Percentiles rank a stretch among this genome's conserved stretches.
These are phyloP conservation scores for Julus scandinavius DNA, from an alignment of 2,888 invertebrate genomes.

Conservation along the genomic window DNA sequence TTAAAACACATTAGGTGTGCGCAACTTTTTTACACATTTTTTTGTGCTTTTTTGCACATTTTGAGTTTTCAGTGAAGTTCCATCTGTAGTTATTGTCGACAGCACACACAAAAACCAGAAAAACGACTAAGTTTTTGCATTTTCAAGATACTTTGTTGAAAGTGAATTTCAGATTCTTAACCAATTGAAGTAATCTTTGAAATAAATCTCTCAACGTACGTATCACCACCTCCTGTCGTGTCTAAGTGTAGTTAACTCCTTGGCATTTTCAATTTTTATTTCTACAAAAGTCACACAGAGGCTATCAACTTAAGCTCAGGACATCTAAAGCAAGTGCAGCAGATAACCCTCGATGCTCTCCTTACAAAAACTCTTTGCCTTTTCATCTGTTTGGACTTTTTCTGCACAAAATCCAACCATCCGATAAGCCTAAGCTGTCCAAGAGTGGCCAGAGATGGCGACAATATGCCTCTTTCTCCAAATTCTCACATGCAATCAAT, in stretches of 20 bases:
- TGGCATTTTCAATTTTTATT: not conserved
- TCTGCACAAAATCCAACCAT: not conserved
- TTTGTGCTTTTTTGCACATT: too few species aligned
- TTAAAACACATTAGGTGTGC: too few species aligned
- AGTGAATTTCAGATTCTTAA: not conserved
- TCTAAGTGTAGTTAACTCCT: not conserved
- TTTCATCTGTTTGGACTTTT: not conserved
- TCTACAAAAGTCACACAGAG: not conserved
- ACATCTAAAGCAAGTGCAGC: not conserved
- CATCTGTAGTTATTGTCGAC: too few species aligned
- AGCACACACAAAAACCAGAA: too few species aligned
- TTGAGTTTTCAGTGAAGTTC: too few species aligned
- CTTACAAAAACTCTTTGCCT: not conserved
- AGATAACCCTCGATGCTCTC: not conserved
- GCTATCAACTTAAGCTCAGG: not conserved
- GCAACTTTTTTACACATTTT: too few species aligned
- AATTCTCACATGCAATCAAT: not conserved
- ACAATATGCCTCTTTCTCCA: not conserved
- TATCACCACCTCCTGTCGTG: not conserved
- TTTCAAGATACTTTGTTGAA: not conserved
- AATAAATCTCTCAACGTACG: not conserved
- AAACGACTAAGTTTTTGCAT: too few species aligned
- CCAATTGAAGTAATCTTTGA: not conserved
- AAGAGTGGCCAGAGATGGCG: not conserved
- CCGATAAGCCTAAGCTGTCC: conserved; percentile 28